phyloP scores from a whole-genome alignment of 2,113 vertebrate genomes.

The Lamprotornis superbus region DNA sequence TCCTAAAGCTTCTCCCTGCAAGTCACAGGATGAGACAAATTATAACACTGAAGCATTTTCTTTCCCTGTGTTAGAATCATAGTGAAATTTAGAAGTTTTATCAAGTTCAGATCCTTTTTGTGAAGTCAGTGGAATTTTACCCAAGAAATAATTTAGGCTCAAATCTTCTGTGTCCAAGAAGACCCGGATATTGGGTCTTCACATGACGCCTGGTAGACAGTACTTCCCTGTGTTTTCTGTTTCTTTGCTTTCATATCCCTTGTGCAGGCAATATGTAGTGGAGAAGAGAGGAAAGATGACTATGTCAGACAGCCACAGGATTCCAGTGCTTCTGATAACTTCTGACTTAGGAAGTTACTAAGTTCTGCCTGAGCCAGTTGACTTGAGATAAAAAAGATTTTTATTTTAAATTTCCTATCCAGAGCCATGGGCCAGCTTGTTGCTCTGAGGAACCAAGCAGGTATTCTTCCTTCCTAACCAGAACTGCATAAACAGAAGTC shows the following conservation, averaged over 20 bases:
- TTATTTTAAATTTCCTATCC: neutral
- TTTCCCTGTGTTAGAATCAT: neutral
- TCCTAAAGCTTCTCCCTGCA: neutral
- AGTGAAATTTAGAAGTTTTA: neutral
- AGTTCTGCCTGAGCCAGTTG: neutral
- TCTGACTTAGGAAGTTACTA: neutral
- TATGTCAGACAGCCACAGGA: neutral
- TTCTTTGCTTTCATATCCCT: neutral
- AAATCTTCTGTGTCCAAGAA: neutral
- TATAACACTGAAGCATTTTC: neutral
- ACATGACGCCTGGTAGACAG: neutral
- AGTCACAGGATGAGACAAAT: neutral
- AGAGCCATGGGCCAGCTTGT: neutral
- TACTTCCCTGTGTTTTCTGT: neutral
- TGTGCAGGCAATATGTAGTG: neutral
- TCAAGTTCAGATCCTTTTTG: neutral
- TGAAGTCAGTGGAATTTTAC: neutral
- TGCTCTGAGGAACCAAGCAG: neutral
- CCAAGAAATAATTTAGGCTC: neutral
- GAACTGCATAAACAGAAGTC: neutral
- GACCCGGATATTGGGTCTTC: neutral
- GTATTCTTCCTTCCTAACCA: neutral
- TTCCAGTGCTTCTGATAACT: neutral
- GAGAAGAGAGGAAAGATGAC: neutral
- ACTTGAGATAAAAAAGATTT: neutral